phyloP scores from a whole-genome alignment of 53 echinoderm and acorn worm genomes.

The Echinarachnius parma region DNA sequence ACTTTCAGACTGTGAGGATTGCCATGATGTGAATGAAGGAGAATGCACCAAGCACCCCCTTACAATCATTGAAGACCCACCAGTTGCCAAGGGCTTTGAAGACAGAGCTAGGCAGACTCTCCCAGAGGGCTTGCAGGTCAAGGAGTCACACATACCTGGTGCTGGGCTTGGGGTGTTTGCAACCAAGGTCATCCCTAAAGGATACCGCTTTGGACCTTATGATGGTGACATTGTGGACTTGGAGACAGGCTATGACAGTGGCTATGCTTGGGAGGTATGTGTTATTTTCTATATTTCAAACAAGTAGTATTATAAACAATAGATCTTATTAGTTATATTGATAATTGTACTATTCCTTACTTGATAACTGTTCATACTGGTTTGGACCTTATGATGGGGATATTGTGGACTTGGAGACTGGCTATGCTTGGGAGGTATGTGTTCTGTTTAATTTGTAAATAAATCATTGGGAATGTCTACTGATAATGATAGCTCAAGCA shows the following conservation, averaged over 20 bases:
- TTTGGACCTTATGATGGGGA: too few relatives aligned
- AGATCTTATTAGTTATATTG: too few relatives aligned
- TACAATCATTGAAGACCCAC: constrained; percentile 59
- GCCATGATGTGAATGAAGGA: constrained; percentile 76
- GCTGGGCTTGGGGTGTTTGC: constrained; percentile 83
- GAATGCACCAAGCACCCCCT: constrained; percentile 77
- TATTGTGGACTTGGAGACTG: too few relatives aligned
- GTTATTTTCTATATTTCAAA: not conserved
- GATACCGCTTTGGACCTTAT: constrained; percentile 89
- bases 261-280: constrained; percentile 92
- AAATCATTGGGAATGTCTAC: too few relatives aligned
- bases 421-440: too few relatives aligned
- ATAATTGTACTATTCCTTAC: too few relatives aligned
- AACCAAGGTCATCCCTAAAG: constrained; percentile 65
- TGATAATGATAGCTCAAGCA: too few relatives aligned
- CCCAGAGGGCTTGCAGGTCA: constrained; percentile 67
- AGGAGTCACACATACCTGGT: constrained; percentile 59
- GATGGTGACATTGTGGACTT: constrained; percentile 75
- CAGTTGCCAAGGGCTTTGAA: constrained; percentile 47
- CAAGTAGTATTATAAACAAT: too few relatives aligned
- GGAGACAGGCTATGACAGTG: constrained; percentile 70
- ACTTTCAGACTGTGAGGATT: constrained; percentile 79
- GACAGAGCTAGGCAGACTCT: constrained; percentile 63
- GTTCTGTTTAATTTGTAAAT: too few relatives aligned
- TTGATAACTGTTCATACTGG: too few relatives aligned